Evolutionary conservation across 2,113 vertebrate species (phyloP), one percentile per base, ranked within the genome.

Genomic region (Emberiza fucata): DNA sequence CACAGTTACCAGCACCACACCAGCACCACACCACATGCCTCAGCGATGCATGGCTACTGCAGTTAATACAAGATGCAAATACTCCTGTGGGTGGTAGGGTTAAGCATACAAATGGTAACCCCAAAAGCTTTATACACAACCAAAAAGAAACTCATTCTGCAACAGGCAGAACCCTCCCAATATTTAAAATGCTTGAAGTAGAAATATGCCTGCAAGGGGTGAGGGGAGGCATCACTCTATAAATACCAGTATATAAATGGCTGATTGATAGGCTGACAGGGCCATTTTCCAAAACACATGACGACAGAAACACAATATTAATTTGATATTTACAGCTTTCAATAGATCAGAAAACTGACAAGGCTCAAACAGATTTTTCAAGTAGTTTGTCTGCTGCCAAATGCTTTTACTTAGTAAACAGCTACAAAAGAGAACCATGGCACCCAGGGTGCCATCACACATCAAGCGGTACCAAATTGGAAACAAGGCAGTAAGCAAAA

Each of bases 251-350:
- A 47, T 63, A 63, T 51, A 77, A 92, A 44, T 24, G 87, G n/a
- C 48, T 87, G 75, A 87, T 9, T 68, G n/a, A 87, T 17, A 39
- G 59, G 44, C 50, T 78, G 70, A 69, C 65, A 87, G 21, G 33
- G 54, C 24, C 73, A 28, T 82, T 85, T 85, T 89, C 50, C 70
- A 79, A 89, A 95, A 57, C 33, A 70, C 7, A 56, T 25, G 54
- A 86, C 0, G 10, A 88, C 51, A 86, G 54, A 90, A 94, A 73
- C 47, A 69, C 31, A 88, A 6, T 33, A 92, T 76, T 89, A 61
- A 89, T 95, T 59, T 91, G 44, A 12, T 66, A 86, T 91, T 89
- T 81, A 75, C 90, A 95, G 85, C 27, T 88, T 92, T 77, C 59
- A 90, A 24, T 76, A 56, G 71, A 82, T 72, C 68, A 92, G 85